Percentiles rank a stretch among this genome's conserved stretches.
Evolutionary conservation across 2,797 vertebrate genomes (phyloP).

Genomic region (Acrossocheilus wenchowensis): DNA sequence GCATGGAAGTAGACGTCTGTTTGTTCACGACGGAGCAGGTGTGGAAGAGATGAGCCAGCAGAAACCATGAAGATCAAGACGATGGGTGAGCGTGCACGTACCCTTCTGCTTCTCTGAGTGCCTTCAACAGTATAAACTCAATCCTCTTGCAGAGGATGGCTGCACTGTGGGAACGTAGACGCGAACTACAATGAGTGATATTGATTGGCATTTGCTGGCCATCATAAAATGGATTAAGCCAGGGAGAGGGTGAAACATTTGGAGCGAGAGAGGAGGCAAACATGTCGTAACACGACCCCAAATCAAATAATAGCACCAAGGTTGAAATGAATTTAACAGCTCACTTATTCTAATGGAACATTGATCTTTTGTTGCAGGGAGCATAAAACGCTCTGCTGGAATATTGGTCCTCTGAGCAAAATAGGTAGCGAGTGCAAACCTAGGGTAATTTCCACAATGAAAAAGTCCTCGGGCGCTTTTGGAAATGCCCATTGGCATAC

Average conservation of each 20-base stretch:
- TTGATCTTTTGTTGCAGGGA: conserved; percentile 44
- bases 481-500: conserved; percentile 5
- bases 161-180: conserved; percentile 25
- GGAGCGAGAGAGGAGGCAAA: conserved; percentile 53
- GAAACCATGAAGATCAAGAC: conserved; percentile 27
- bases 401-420: conserved; percentile 49
- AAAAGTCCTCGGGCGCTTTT: not conserved
- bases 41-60: conserved; percentile 46
- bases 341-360: conserved; percentile 58
- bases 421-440: conserved; percentile 21
- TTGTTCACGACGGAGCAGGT: conserved; percentile 59
- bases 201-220: conserved; percentile 61
- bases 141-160: not conserved
- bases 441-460: conserved; percentile 21
- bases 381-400: conserved; percentile 47
- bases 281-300: conserved; percentile 55
- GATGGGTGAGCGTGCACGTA: conserved; percentile 11
- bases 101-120: conserved; percentile 14
- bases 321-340: conserved; percentile 56
- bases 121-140: conserved; percentile 24
- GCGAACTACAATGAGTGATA: conserved; percentile 37
- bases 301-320: conserved; percentile 55
- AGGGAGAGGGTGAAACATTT: conserved; percentile 48
- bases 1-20: conserved; percentile 54
- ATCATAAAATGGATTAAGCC: conserved; percentile 60